A percentile compares a stretch with the other conserved stretches of the same genome.
Conservation (phyloP, 2,888 invertebrate genomes). For the Disparrhopalites patrizii region DNA sequence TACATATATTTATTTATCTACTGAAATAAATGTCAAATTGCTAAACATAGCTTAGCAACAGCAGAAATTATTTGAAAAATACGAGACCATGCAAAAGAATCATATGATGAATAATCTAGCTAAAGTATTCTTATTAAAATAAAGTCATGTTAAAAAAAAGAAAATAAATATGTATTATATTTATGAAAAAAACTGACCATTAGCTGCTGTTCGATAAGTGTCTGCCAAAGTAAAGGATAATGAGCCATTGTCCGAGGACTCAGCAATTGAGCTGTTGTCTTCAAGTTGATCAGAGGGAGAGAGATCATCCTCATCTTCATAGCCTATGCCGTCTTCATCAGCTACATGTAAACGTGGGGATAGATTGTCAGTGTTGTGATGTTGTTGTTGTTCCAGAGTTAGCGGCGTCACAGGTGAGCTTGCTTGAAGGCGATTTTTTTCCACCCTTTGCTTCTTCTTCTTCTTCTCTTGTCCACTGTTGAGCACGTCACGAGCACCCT, state of each 20-base stretch:
- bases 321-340: background rate
- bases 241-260: slow-evolving; percentile 33
- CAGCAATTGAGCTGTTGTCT: slow-evolving; percentile 31
- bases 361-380: background rate
- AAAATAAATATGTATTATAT: no score
- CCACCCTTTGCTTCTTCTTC: background rate
- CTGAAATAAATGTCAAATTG: no score
- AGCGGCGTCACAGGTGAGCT: slow-evolving; percentile 15
- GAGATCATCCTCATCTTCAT: slow-evolving; percentile 20
- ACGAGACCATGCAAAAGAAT: no score
- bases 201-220: slow-evolving; percentile 39
- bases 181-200: slow-evolving; percentile 34
- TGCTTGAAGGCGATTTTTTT: slow-evolving; percentile 18
- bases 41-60: no score
- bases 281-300: slow-evolving; percentile 18
- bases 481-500: background rate
- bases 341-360: background rate
- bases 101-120: no score
- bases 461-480: background rate
- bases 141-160: no score
- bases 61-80: no score
- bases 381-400: slow-evolving; percentile 17
- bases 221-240: slow-evolving; percentile 36
- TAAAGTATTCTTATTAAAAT: no score
- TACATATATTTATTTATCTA: no score